phyloP scores from a whole-genome alignment of 2,888 invertebrate genomes.

The Kuschelorhynchus macadamiae region DNA sequence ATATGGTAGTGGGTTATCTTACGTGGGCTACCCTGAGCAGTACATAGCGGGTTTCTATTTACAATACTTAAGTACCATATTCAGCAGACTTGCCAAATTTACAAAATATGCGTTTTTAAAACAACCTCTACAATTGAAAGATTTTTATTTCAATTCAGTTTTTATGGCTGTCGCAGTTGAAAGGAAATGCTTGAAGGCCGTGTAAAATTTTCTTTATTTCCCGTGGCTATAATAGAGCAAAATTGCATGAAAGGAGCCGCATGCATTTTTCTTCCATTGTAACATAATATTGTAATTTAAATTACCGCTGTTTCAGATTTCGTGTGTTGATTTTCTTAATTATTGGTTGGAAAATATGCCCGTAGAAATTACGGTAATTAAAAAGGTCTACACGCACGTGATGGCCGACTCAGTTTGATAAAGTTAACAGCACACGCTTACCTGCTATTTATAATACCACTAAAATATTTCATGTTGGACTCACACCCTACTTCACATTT shows the following conservation, averaged over 20 bases:
- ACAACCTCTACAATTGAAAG: too few species aligned
- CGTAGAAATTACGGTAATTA: constrained; percentile 35
- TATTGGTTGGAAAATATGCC: constrained; percentile 39
- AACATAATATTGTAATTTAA: constrained; percentile 37
- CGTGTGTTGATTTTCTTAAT: constrained; percentile 44
- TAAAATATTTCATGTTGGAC: constrained; percentile 27
- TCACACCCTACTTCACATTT: constrained; percentile 25
- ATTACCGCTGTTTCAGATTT: constrained; percentile 31
- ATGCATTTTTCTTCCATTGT: constrained; percentile 24
- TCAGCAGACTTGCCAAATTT: too few species aligned
- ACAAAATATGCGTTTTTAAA: too few species aligned
- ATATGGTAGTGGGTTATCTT: too few species aligned
- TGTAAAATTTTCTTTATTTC: constrained; percentile 12
- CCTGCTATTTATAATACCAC: constrained; percentile 28
- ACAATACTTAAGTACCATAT: too few species aligned
- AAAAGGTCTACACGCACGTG: constrained; percentile 38
- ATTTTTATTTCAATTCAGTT: too few species aligned
- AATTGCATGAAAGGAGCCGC: constrained; percentile 31
- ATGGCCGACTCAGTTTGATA: constrained; percentile 30
- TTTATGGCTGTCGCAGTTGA: too few species aligned
- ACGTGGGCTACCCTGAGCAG: too few species aligned
- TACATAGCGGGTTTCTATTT: too few species aligned
- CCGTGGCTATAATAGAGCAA: constrained; percentile 4
- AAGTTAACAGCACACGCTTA: constrained; percentile 32
- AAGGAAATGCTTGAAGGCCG: too few species aligned